Percentiles rank a stretch among this genome's conserved stretches.
Conservation (phyloP, 2,888 invertebrate species). For the Agonopterix heracliana region DNA sequence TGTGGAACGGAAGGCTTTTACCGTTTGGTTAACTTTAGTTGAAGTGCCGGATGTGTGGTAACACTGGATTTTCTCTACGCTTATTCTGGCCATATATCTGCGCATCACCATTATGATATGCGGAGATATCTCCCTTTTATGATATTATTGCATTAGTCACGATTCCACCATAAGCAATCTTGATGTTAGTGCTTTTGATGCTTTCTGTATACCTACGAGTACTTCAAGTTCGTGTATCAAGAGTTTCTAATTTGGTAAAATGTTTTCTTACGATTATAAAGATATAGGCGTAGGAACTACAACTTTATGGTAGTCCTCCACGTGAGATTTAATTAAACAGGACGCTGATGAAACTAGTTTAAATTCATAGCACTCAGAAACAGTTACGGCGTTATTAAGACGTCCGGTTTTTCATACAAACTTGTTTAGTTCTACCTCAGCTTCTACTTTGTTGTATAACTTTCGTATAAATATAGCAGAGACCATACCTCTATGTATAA, state of each 20-base stretch:
- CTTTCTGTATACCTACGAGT: constrained; percentile 4
- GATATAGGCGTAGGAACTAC: no score
- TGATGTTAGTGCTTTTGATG: constrained; percentile 22
- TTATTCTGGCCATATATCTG: constrained; percentile 25
- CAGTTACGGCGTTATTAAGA: constrained; percentile 24
- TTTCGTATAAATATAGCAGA: no score
- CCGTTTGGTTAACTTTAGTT: constrained; percentile 37
- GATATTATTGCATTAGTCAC: constrained; percentile 26
- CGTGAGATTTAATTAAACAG: constrained; percentile 14
- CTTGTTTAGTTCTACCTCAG: background rate
- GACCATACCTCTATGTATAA: no score
- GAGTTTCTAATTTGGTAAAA: constrained; percentile 5
- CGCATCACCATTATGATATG: constrained; percentile 27
- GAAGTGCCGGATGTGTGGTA: constrained; percentile 63
- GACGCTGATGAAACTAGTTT: constrained; percentile 24
- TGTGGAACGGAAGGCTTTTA: constrained; percentile 67
- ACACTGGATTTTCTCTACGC: constrained; percentile 27
- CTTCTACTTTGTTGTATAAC: no score
- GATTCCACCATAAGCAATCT: constrained; percentile 30
- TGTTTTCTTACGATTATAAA: no score
- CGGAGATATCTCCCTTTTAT: constrained; percentile 24
- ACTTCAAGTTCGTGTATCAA: constrained; percentile 1
- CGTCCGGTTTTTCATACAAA: constrained; percentile 25
- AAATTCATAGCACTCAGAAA: constrained; percentile 30
- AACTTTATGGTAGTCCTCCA: no score